Evolutionary conservation across 2,113 vertebrate species (phyloP), one percentile per base, ranked within the genome.

Genomic region (Tupaia tana): DNA sequence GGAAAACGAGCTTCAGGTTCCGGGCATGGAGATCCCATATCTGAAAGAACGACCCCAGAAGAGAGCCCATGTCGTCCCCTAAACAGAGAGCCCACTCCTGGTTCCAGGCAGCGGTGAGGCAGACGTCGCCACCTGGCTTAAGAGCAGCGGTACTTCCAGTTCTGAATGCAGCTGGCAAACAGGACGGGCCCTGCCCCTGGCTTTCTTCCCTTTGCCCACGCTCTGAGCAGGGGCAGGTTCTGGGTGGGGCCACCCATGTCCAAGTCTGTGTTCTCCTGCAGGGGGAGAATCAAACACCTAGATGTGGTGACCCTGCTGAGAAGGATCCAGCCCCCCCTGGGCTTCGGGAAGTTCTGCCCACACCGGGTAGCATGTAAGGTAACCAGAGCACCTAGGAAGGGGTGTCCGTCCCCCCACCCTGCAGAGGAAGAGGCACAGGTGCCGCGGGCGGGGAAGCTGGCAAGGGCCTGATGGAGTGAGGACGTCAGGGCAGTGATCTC

Each of bases 311-410:
- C 99, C 14, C 98, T 99, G 91, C 98, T 99, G 91, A 98, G 99
- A 56, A 98, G 99, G 14, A 99, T 99, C 95, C 99, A 99, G 96
- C 99, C 99, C 70, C 99, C 99, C 1, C 97, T 99, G 85, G 99
- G 99, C 95, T 99, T 99, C 2, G 99, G 99, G 73, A 99, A 99
- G 97, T 99, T 99, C 98, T 99, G 99, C 96, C 99, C 99, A 0
- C 99, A 99, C 93, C 99, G 99, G n/a, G 99, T 99, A 10, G 99
- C 99, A 0, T 99, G 99, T 97, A 99, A 99, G 99, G 99, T 99
- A 97, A 93, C 96, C 56, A 20, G 13, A 0, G 1, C 43, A 9
- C 22, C 80, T 64, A 12, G 31, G 19, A 20, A 63, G 7, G 78
- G 27, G 18, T 7, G 24, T 12, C 29, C 7, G 5, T 43, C 43